These are phyloP conservation scores for Chloroceryle inda DNA, from an alignment of 2,797 vertebrate species.

Conservation along the genomic window DNA sequence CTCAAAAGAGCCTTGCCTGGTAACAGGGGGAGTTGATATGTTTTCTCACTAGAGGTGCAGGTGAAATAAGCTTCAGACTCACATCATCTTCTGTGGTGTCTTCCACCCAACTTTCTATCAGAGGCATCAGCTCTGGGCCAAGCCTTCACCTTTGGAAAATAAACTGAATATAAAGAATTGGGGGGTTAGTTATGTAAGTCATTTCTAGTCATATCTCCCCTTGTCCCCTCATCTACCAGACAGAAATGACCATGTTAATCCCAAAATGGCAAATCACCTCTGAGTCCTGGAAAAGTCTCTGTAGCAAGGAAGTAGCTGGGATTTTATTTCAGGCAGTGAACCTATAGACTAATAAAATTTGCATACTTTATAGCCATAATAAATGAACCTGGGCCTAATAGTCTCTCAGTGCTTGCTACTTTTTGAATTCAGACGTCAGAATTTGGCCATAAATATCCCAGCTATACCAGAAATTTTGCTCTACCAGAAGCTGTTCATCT, in stretches of 20 bases:
- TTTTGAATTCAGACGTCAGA: not conserved
- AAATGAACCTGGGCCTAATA: not conserved
- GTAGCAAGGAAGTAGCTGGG: not conserved
- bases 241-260: not conserved
- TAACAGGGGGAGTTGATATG: not conserved
- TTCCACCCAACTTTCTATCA: not conserved
- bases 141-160: not conserved
- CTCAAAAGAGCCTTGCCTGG: not conserved
- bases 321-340: not conserved
- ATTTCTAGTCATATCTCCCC: not conserved
- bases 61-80: not conserved
- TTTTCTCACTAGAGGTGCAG: not conserved
- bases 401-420: not conserved
- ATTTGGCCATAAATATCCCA: not conserved
- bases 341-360: not conserved
- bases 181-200: not conserved
- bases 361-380: not conserved
- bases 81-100: not conserved
- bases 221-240: not conserved
- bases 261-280: not conserved
- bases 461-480: not conserved
- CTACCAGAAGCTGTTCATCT: not conserved
- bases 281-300: not conserved
- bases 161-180: not conserved
- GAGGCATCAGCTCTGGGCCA: not conserved